Percentiles rank a stretch among this genome's conserved stretches.
These are phyloP conservation scores for Nannoperca australis DNA, from an alignment of 2,797 vertebrate species.

Conservation along the genomic window DNA sequence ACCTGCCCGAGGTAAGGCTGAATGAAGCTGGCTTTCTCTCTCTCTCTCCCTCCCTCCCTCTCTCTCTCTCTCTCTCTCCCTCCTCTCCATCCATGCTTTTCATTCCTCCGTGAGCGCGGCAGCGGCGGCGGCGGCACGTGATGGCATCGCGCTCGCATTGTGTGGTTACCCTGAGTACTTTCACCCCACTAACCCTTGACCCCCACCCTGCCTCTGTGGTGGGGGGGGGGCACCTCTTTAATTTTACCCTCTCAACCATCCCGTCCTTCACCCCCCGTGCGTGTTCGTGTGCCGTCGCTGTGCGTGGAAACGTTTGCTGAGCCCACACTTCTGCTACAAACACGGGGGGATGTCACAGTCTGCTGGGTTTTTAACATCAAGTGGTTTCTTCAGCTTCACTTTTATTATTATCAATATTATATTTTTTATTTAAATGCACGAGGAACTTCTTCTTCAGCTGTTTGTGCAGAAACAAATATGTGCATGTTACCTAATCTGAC, in stretches of 20 bases:
- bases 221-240: constrained; percentile 1
- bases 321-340: constrained; percentile 9
- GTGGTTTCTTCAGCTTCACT: background rate
- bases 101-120: constrained; percentile 43
- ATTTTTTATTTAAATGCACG: background rate
- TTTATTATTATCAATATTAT: background rate
- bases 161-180: constrained; percentile 49
- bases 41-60: constrained; percentile 4
- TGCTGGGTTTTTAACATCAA: background rate
- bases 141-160: constrained; percentile 64
- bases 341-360: background rate
- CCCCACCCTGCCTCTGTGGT: constrained; percentile 33
- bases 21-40: constrained; percentile 18
- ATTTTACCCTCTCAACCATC: constrained; percentile 27
- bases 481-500: constrained; percentile 18
- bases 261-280: constrained; percentile 8
- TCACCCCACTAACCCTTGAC: constrained; percentile 58
- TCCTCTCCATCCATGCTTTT: constrained; percentile 40
- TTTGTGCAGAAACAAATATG: background rate
- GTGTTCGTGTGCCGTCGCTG: constrained; percentile 52
- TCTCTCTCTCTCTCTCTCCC: constrained; percentile 9
- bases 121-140: constrained; percentile 65
- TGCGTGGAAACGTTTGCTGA: constrained; percentile 37
- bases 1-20: constrained; percentile 96
- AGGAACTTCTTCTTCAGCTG: constrained; percentile 17